Evolutionary conservation across 2,888 invertebrate genomes (phyloP), one percentile per base, ranked within the genome.

Genomic region (Melangyna quadrimaculata): DNA sequence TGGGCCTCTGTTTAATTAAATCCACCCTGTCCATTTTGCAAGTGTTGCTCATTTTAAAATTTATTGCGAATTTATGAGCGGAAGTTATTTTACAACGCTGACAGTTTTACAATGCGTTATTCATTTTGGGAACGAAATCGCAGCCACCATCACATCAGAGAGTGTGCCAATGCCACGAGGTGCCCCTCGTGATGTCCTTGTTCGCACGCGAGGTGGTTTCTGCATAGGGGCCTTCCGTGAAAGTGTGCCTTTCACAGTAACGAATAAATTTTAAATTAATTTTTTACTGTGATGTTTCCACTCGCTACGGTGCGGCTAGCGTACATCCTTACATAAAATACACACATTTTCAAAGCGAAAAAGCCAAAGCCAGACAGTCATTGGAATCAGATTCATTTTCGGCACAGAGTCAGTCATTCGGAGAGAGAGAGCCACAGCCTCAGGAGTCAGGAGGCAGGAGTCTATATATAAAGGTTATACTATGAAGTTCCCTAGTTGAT

Each of bases 21-120:
- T 59, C 35, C 59, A 37, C 59, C 59, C 8, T 37, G 59, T 2
- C 4, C 35, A 37, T 59, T 59, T 59, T 61, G 72, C 80, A 77
- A 86, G 61, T 67, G 77, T 72, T 72, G 86, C 81, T 86, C 86
- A 86, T 86, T n/a, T 86, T 86, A 77, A 86, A 86, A 86, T 86
- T 86, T 86, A 86, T 86, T 86, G 72, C 77, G 72, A 81, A 73
- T 86, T 86, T 86, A 81, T 86, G 86, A 86, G 86, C 86, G 86
- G 81, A 86, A 86, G 86, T 86, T 86, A 81, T 86, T 86, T 81
- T 81, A 81, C 81, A 81, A 74, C 77, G 86, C 73, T 81, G 86
- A 86, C 86, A 86, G 86, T 78, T 86, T 86, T 86, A 86, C 81
- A 86, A 81, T 86, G 86, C 63, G 86, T 78, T 78, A 80, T 81